Conservation (phyloP, 2,888 invertebrate genomes). For the Silvanus unidentatus region DNA sequence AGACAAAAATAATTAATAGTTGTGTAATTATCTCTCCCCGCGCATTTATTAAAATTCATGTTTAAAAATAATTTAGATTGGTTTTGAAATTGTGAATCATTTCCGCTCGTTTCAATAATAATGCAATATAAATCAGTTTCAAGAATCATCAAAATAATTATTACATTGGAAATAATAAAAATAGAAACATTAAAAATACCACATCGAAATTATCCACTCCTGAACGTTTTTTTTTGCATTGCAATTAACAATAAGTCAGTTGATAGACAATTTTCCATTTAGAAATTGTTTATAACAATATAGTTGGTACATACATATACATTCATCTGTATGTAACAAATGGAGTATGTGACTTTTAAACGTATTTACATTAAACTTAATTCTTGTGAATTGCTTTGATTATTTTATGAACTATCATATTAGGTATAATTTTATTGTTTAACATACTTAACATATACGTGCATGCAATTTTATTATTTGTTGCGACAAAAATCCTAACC, state of each 20-base stretch:
- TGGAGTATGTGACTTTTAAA: not conserved
- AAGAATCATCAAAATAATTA: conserved; percentile 10
- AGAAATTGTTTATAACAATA: not conserved
- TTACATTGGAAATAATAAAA: not conserved
- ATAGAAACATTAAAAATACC: not conserved
- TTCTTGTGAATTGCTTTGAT: not conserved
- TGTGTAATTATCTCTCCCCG: conserved; percentile 13
- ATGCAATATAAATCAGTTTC: conserved; percentile 14
- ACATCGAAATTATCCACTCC: not conserved
- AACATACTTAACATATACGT: not conserved
- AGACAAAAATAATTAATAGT: conserved; percentile 17
- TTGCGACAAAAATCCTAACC: conserved; percentile 21
- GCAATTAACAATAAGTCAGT: not conserved
- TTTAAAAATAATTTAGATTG: conserved; percentile 18
- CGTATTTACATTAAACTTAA: not conserved
- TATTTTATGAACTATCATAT: not conserved
- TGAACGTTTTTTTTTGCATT: not conserved
- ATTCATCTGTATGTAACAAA: not conserved
- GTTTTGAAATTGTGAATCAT: conserved; percentile 17
- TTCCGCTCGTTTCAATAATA: conserved; percentile 19
- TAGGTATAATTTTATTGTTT: conserved; percentile 5
- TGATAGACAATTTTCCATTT: conserved; percentile 1
- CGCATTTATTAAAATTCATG: conserved; percentile 17
- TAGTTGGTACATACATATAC: not conserved
- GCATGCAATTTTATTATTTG: conserved; percentile 5